Conservation (phyloP, 2,888 invertebrate species). For the Halocaridina rubra region DNA sequence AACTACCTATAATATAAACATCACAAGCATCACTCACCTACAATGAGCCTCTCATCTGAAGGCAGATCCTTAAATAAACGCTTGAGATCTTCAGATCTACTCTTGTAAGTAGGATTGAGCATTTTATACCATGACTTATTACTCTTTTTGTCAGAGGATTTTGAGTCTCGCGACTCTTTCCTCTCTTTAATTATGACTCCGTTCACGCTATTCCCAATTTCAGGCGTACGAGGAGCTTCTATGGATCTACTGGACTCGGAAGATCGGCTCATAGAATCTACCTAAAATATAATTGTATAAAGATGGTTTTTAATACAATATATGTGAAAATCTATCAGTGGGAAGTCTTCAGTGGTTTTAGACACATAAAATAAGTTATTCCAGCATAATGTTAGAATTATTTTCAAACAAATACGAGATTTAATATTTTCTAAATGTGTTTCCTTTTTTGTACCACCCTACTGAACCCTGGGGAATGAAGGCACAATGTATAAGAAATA, state of each 20-base stretch:
- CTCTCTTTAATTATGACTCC: constrained; percentile 40
- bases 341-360: no score
- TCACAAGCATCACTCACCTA: constrained; percentile 76
- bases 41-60: constrained; percentile 89
- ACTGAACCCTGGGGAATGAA: no score
- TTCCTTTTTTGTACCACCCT: no score
- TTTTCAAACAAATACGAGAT: no score
- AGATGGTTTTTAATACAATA: no score
- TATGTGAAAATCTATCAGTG: no score
- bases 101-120: constrained; percentile 86
- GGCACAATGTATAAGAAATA: no score
- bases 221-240: constrained; percentile 51
- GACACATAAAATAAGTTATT: no score
- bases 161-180: constrained; percentile 56
- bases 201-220: constrained; percentile 38
- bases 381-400: no score
- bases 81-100: constrained; percentile 91
- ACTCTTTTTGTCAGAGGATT: constrained; percentile 61
- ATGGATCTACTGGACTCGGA: constrained; percentile 45
- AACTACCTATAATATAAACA: constrained; percentile 11
- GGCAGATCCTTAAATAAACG: constrained; percentile 92
- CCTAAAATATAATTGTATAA: no score
- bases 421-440: no score
- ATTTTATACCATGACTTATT: constrained; percentile 67
- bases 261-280: constrained; percentile 38